Conservation (phyloP, 2,113 vertebrate species). For the Falco punctatus region DNA sequence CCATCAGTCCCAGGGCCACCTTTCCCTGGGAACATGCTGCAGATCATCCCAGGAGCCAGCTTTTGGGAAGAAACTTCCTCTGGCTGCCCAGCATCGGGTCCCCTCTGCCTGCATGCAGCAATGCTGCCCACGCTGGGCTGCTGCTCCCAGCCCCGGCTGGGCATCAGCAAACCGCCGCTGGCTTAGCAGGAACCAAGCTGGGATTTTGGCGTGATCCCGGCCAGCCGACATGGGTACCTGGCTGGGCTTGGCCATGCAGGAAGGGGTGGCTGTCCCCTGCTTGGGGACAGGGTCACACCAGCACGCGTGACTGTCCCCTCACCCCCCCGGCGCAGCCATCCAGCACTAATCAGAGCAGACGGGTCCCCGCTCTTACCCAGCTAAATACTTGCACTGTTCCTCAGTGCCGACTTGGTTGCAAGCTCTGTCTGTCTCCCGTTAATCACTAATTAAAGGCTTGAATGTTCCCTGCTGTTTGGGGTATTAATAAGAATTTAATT, state of each 20-base stretch:
- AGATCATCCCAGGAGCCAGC: background rate
- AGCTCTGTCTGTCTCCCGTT: conserved; percentile 59
- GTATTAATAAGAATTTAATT: conserved; percentile 78
- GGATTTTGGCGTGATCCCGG: background rate
- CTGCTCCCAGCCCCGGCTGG: accelerated
- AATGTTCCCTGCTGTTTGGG: conserved; percentile 72
- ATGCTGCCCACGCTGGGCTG: accelerated
- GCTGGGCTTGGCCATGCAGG: background rate
- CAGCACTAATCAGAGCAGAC: background rate
- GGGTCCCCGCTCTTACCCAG: background rate
- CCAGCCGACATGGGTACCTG: background rate
- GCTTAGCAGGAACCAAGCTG: accelerated
- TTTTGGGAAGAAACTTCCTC: background rate
- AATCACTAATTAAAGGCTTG: conserved; percentile 76
- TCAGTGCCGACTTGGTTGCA: background rate
- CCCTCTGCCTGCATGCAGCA: background rate
- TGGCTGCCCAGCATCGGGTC: background rate
- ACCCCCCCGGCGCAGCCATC: background rate
- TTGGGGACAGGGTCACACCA: background rate
- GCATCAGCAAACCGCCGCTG: accelerated
- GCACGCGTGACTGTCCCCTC: background rate
- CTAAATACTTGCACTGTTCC: conserved; percentile 39
- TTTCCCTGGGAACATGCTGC: background rate
- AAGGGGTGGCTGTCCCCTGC: background rate
- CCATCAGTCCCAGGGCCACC: background rate